phyloP scores from a whole-genome alignment of 2,888 invertebrate species.

The Caenorhabditis sp. region DNA sequence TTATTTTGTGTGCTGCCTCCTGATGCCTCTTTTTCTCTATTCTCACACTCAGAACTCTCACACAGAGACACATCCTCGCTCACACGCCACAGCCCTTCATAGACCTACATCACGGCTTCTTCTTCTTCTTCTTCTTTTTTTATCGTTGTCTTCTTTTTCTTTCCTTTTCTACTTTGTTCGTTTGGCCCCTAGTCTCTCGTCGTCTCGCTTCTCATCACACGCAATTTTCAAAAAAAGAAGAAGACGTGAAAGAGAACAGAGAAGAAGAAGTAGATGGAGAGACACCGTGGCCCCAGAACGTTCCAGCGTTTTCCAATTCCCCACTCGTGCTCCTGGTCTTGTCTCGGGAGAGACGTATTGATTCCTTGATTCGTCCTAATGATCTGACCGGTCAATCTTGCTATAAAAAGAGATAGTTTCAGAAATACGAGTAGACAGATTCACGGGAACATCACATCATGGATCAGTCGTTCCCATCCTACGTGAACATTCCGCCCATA shows the following conservation, averaged over 20 bases:
- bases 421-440: conserved; percentile 44
- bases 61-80: not conserved
- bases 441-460: conserved; percentile 35
- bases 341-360: conserved; percentile 11
- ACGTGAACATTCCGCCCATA: conserved; percentile 61
- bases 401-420: conserved; percentile 11
- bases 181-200: conserved; percentile 28
- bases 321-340: conserved; percentile 23
- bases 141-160: not conserved
- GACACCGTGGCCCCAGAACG: conserved; percentile 17
- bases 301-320: conserved; percentile 40
- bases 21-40: conserved; percentile 21
- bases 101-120: conserved; percentile 49
- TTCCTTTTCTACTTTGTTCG: conserved; percentile 1
- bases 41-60: conserved; percentile 22
- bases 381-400: conserved; percentile 7
- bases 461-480: conserved; percentile 48
- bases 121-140: conserved; percentile 11
- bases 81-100: conserved; percentile 3
- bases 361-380: conserved; percentile 1
- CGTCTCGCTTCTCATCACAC: conserved; percentile 23
- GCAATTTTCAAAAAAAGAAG: conserved; percentile 2
- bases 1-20: conserved; percentile 2
- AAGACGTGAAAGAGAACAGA: conserved; percentile 20
- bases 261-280: conserved; percentile 4